phyloP scores from a whole-genome alignment of 2,113 vertebrate species.

The Campylomormyrus tamandua region DNA sequence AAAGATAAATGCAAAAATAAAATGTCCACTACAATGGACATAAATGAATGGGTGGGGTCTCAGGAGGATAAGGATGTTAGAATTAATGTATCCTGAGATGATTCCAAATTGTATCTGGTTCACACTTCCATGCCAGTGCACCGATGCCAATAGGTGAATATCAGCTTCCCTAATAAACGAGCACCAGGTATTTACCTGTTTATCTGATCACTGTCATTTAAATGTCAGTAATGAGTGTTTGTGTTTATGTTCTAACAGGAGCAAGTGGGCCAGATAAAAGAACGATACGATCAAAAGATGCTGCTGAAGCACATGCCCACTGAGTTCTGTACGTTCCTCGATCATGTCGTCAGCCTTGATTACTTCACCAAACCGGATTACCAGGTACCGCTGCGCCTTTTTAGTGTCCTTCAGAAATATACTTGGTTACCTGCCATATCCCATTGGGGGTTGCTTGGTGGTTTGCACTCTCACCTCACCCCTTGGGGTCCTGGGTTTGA shows the following conservation, averaged over 20 bases:
- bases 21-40: too few relatives aligned
- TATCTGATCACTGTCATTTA: neutral
- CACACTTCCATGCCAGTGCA: too few relatives aligned
- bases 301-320: slow-evolving; percentile 96
- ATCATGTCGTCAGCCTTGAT: slow-evolving; percentile 87
- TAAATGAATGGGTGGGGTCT: too few relatives aligned
- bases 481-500: neutral
- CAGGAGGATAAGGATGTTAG: neutral
- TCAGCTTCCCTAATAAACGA: neutral
- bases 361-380: slow-evolving; percentile 98
- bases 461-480: neutral
- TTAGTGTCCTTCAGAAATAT: neutral
- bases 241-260: slow-evolving; percentile 57
- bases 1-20: too few relatives aligned
- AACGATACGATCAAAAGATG: slow-evolving; percentile 91
- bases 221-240: neutral
- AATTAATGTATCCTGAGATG: neutral
- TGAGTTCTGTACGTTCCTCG: slow-evolving; percentile 88
- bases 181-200: neutral
- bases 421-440: neutral
- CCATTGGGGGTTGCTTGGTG: neutral
- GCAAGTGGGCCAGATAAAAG: slow-evolving; percentile 96
- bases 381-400: slow-evolving; percentile 65
- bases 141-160: neutral
- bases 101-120: neutral